Evolutionary conservation across 2,113 vertebrate genomes (phyloP).

Genomic region (Okapia johnstoni): DNA sequence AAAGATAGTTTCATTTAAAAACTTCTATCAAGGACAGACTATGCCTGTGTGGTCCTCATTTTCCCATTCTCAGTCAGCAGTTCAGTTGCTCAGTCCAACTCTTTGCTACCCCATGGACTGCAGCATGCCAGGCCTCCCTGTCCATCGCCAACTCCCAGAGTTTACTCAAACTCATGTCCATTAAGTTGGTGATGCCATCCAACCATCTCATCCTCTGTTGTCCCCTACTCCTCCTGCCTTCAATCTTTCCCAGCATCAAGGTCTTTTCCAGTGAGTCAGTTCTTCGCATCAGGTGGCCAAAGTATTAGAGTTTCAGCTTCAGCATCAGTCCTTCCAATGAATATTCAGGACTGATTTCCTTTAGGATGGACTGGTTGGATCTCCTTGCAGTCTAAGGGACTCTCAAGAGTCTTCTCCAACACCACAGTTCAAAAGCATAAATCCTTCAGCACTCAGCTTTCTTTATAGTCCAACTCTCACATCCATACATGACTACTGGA

Average conservation of each 20-base stretch:
- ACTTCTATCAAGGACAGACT: neutral
- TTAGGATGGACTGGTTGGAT: neutral
- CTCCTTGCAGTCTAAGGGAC: neutral
- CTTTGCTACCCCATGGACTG: neutral
- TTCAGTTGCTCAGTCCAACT: neutral
- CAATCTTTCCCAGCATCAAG: neutral
- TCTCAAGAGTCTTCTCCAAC: neutral
- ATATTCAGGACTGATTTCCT: neutral
- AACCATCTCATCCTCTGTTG: neutral
- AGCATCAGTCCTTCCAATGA: neutral
- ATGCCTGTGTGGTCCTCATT: neutral
- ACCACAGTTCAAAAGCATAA: neutral
- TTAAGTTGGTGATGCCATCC: neutral
- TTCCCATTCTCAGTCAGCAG: neutral
- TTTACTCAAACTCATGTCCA: neutral
- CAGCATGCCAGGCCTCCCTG: neutral
- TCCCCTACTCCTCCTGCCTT: neutral
- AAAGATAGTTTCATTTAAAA: neutral
- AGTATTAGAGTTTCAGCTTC: neutral
- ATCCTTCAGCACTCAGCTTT: rapidly evolving
- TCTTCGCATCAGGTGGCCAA: neutral
- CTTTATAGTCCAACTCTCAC: neutral
- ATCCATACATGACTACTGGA: neutral
- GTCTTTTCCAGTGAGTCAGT: neutral
- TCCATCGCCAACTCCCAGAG: neutral